Evolutionary conservation across 2,888 invertebrate species (phyloP).

Genomic region (Sarcophaga subvicina): DNA sequence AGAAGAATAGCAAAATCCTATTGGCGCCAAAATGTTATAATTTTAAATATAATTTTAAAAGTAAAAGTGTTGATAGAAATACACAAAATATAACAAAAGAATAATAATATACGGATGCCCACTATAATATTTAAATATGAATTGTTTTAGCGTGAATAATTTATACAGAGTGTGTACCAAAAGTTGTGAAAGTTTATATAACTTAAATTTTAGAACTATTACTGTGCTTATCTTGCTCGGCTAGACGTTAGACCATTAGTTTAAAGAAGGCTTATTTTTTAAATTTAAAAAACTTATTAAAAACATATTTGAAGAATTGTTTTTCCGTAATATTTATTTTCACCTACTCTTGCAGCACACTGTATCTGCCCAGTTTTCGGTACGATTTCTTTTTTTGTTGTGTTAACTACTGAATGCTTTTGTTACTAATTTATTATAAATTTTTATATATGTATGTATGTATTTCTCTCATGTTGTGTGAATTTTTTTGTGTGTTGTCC

Average conservation of each 20-base stretch:
- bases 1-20: constrained; percentile 10
- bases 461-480: background rate
- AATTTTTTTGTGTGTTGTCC: constrained; percentile 28
- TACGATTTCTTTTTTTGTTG: constrained; percentile 18
- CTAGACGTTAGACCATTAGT: no score
- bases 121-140: constrained; percentile 18
- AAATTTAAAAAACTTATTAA: no score
- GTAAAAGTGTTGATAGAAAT: constrained; percentile 57
- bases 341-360: background rate
- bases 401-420: constrained; percentile 29
- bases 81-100: background rate
- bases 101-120: background rate
- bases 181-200: constrained; percentile 1
- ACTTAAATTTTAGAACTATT: background rate
- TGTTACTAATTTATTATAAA: constrained; percentile 33
- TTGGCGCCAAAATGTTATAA: constrained; percentile 57
- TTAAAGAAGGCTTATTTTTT: no score
- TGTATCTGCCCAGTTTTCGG: background rate
- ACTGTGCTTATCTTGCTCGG: no score
- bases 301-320: no score
- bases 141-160: constrained; percentile 23
- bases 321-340: background rate
- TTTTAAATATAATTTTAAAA: constrained; percentile 39
- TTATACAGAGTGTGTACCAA: background rate
- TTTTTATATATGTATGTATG: background rate